Evolutionary conservation across 2,113 vertebrate species (phyloP), one percentile per base, ranked within the genome.

Genomic region (Dinomys branickii): DNA sequence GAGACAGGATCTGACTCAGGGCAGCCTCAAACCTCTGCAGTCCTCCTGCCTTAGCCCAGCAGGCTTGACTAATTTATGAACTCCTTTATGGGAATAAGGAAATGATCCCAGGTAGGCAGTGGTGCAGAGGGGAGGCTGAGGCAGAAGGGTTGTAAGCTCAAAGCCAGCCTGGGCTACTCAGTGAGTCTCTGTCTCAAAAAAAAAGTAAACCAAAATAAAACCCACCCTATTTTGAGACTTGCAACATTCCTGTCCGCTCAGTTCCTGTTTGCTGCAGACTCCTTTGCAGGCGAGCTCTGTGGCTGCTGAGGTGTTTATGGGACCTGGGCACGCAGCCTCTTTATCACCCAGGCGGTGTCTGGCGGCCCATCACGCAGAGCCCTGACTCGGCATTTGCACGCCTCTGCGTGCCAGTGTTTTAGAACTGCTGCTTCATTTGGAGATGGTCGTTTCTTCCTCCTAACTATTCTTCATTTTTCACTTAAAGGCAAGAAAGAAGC

Each of bases 51-150:
- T n/a, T 20, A 41, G n/a, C 20, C 69, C 69, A 38, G n/a, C 69
- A 38, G 69, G 69, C 88, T 90, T 50, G 47, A 94, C 47, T 87
- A 3, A 3, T 89, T 83, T 96, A 50, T 38, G 75, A 91, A 88
- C 83, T 93, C 89, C 96, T 97, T 97, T 44, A 86, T 95, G 96
- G 91, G 97, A 97, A 91, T 96, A 97, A 96, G 97, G 67, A 97
- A 95, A 80, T 52, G 44, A 80, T 8, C 30, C 44, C 2, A 4
- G 47, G 77, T 80, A n/a, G n/a, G 47, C 33, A 1, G 47, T 35
- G 41, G 13, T 28, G 24, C 77, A 80, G 2, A 13, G 14, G 30
- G 30, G 30, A 54, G 73, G 77, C 77, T 35, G 77, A 54, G 17
- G 30, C 50, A 78, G 44, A 17, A 77, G 13, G 73, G 33, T 17